phyloP scores from a whole-genome alignment of 2,797 vertebrate genomes.

The Vespertilio murinus region DNA sequence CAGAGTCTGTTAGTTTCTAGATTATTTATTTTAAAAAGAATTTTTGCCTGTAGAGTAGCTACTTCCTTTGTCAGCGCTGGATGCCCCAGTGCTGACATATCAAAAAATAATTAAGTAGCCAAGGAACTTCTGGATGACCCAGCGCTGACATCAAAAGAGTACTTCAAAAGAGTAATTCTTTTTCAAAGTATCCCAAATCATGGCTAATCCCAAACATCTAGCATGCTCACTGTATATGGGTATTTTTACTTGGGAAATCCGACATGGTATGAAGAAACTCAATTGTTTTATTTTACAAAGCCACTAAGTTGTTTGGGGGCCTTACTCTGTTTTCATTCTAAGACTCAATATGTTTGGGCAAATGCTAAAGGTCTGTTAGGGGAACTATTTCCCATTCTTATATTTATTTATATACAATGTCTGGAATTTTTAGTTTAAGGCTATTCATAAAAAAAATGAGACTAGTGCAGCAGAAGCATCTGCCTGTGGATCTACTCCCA shows the following conservation, averaged over 20 bases:
- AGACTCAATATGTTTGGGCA: not conserved
- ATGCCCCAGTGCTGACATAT: too few species aligned
- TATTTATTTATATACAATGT: not conserved
- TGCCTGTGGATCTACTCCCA: not conserved
- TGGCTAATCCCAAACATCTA: not conserved
- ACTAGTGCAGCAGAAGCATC: not conserved
- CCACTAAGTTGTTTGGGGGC: not conserved
- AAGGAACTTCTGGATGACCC: too few species aligned
- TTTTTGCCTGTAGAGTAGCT: not conserved
- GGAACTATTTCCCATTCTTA: not conserved
- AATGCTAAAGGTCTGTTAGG: not conserved
- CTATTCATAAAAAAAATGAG: not conserved
- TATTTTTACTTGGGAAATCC: not conserved
- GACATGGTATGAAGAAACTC: not conserved
- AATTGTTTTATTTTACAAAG: slow-evolving; percentile 17
- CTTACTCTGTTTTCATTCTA: slow-evolving; percentile 6
- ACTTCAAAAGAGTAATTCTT: not conserved
- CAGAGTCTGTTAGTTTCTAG: not conserved
- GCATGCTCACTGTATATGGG: not conserved
- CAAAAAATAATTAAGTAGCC: too few species aligned
- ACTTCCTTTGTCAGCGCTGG: not conserved
- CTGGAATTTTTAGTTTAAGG: not conserved
- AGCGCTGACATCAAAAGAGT: too few species aligned
- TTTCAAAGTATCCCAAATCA: not conserved
- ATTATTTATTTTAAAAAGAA: not conserved